Conservation (phyloP, 2,888 invertebrate genomes). For the Chrysolina haemoptera region DNA sequence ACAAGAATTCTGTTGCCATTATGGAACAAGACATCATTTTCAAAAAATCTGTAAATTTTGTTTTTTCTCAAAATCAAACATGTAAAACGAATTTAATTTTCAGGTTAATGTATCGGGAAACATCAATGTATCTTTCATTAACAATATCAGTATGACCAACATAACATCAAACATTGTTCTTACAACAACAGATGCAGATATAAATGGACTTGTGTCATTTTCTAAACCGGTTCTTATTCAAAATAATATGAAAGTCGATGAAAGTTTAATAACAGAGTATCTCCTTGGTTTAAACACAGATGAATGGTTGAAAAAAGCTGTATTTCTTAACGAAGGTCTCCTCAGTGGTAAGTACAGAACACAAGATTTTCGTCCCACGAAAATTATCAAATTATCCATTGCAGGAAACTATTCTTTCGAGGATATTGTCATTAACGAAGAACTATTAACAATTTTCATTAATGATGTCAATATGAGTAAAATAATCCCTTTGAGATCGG, state of each 20-base stretch:
- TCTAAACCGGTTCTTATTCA: constrained; percentile 59
- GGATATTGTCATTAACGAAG: constrained; percentile 67
- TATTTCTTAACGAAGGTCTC: constrained; percentile 68
- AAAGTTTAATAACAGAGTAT: constrained; percentile 61
- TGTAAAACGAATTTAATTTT: constrained; percentile 29
- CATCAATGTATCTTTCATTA: constrained; percentile 58
- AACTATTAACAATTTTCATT: constrained; percentile 67
- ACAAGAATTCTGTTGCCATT: constrained; percentile 53
- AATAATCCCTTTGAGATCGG: constrained; percentile 70
- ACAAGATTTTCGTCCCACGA: not conserved
- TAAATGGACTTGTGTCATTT: constrained; percentile 66
- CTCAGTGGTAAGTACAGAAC: constrained; percentile 57
- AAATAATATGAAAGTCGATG: constrained; percentile 53
- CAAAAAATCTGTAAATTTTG: constrained; percentile 55
- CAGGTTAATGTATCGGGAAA: constrained; percentile 63
- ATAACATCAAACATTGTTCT: constrained; percentile 68
- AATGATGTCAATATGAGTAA: constrained; percentile 70
- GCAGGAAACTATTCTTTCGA: constrained; percentile 69
- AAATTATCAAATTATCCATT: constrained; percentile 43
- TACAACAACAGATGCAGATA: constrained; percentile 62
- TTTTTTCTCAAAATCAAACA: not conserved
- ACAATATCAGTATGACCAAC: constrained; percentile 64
- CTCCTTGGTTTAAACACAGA: constrained; percentile 67
- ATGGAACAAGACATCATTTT: constrained; percentile 58
- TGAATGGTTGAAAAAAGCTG: constrained; percentile 68